Percentiles rank a stretch among this genome's conserved stretches.
phyloP scores from a whole-genome alignment of 2,797 vertebrate genomes.

The Mormyrus hasselquistii region DNA sequence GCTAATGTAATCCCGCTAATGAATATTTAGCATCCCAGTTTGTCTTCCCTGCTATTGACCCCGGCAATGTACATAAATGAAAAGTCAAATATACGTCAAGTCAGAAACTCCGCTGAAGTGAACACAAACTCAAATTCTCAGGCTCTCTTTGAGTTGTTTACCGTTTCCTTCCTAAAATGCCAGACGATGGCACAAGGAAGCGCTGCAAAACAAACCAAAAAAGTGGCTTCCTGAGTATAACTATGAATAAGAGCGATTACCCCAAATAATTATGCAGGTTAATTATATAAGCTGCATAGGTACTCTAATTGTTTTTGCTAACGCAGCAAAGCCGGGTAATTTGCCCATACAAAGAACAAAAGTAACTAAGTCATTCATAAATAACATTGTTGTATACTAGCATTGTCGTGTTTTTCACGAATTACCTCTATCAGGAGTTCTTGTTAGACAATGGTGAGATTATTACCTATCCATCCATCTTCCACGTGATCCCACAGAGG shows the following conservation, averaged over 20 bases:
- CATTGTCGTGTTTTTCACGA: neutral
- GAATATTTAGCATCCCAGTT: neutral
- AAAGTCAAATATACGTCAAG: neutral
- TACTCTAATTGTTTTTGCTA: neutral
- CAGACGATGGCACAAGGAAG: neutral
- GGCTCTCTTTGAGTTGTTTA: neutral
- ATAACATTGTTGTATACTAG: neutral
- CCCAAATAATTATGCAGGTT: neutral
- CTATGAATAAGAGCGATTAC: neutral
- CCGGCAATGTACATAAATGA: neutral
- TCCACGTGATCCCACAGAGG: neutral
- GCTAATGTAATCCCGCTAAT: neutral
- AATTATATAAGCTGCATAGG: neutral
- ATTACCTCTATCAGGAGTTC: neutral
- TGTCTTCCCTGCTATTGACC: neutral
- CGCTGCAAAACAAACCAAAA: neutral
- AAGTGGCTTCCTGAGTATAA: neutral
- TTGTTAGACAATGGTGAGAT: neutral
- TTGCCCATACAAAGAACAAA: neutral
- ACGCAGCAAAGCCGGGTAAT: neutral
- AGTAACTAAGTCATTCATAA: neutral
- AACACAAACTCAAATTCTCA: neutral
- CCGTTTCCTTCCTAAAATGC: neutral
- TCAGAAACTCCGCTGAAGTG: neutral
- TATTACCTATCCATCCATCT: neutral